Conservation (phyloP, 2,888 invertebrate genomes). For the Colletes collaris region DNA sequence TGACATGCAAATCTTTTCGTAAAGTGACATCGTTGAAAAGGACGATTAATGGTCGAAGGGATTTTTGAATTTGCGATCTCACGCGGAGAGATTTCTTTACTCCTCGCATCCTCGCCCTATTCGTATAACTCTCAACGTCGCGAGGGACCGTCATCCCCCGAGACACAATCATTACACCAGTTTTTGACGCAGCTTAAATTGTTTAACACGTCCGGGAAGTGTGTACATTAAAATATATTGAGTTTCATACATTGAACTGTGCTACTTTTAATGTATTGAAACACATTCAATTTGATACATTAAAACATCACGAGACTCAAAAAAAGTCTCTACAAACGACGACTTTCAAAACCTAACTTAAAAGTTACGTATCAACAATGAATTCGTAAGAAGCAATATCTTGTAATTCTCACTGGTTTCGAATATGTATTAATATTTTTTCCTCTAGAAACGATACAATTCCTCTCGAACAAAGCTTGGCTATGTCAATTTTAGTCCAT, state of each 20-base stretch:
- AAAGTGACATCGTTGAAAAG: slow-evolving; percentile 11
- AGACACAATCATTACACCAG: neutral
- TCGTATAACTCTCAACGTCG: neutral
- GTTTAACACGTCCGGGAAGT: neutral
- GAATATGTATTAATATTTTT: no score
- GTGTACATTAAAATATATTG: neutral
- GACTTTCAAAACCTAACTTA: no score
- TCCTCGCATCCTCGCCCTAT: slow-evolving; percentile 27
- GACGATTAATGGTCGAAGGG: slow-evolving; percentile 43
- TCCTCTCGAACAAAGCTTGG: neutral
- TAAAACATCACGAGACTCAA: neutral
- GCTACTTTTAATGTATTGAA: neutral
- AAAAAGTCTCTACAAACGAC: no score
- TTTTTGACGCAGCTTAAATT: slow-evolving; percentile 3
- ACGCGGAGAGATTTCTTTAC: slow-evolving; percentile 42
- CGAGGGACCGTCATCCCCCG: slow-evolving; percentile 1
- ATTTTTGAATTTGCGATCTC: slow-evolving; percentile 50
- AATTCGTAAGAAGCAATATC: neutral
- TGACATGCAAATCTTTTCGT: neutral
- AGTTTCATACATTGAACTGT: no score
- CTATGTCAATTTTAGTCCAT: neutral
- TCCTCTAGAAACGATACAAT: no score
- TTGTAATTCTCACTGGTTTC: neutral
- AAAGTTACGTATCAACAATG: neutral
- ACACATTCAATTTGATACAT: neutral